Base-by-base conservation (phyloP, 35 echinoderm and acorn worm genomes). In the Strongylocentrotus purpuratus region DNA sequence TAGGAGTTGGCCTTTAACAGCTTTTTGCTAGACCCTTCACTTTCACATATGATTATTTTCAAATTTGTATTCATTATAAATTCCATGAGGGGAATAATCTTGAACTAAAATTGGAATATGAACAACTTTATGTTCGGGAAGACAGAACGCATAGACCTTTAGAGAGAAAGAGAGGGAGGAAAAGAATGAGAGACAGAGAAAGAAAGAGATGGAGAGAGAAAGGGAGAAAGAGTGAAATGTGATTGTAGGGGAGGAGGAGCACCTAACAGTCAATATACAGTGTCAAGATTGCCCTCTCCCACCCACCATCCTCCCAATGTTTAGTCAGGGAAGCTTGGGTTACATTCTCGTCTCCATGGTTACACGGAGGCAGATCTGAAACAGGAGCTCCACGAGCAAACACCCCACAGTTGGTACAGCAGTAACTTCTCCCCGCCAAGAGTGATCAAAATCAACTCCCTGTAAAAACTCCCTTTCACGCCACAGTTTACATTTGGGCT, bases 371-470 rank as follows among this genome's bases (percentile, higher is more conserved):
- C 65, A 78, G 65, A 78, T 78, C 65, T 78, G 65, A 78, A 78
- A 78, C 65, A 78, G 65, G 65, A 78, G 65, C 65, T 78, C 65
- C 4, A n/a, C 25, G 20, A 28, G 65, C 65, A 78, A 78, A 78
- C 65, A 78, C 65, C 65, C 65, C 65, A 28, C 22, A 78, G 65
- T 78, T 78, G 65, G 65, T 28, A 78, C 65, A 78, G 65, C 65
- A 78, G 65, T 78, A 78, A 78, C 65, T 78, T 78, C 65, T 78
- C 65, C 65, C 65, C 65, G 6, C 65, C 65, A 78, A 78, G 65
- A 78, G 65, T 78, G 65, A 78, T 78, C 65, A 78, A 78, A 78
- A 78, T 78, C 65, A 78, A 78, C 65, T 78, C 65, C 65, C 65
- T 78, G 65, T 78, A 78, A 78, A 78, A 78, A 78, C 65, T 78